These are phyloP conservation scores for Myotis yumanensis DNA, from an alignment of 2,113 vertebrate genomes.

Conservation along the genomic window DNA sequence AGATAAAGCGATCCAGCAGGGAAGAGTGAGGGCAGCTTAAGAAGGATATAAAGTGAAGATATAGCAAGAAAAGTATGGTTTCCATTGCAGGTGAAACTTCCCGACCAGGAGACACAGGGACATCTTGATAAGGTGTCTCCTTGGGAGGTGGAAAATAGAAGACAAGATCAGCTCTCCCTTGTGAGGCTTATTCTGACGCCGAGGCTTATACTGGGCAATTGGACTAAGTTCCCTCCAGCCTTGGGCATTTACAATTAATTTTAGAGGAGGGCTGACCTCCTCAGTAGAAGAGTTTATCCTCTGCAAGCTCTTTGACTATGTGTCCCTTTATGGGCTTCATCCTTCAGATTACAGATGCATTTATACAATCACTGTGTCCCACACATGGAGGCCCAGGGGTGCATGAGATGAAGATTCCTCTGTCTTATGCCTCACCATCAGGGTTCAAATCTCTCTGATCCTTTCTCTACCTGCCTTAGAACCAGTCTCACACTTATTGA, in stretches of 20 bases:
- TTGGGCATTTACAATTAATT: neutral
- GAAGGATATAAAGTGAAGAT: neutral
- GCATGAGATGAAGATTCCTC: neutral
- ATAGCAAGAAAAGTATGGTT: neutral
- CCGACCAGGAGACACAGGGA: neutral
- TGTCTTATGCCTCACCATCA: neutral
- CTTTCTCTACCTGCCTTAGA: neutral
- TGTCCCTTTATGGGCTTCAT: neutral
- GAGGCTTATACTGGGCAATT: neutral
- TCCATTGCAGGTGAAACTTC: conserved; percentile 9
- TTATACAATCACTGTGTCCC: neutral
- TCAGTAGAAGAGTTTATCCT: neutral
- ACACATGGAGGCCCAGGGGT: neutral
- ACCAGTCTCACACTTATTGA: neutral
- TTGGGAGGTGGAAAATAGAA: neutral
- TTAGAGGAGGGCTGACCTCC: neutral
- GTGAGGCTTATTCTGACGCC: neutral
- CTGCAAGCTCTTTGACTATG: neutral
- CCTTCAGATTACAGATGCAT: neutral
- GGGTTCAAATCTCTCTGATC: neutral
- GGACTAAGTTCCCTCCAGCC: neutral
- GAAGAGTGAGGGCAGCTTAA: conserved; percentile 37
- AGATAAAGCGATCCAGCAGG: neutral
- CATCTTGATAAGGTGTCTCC: neutral
- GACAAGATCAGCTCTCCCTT: neutral